phyloP scores from a whole-genome alignment of 2,797 vertebrate species.

The Melanotaenia parkinsoni region DNA sequence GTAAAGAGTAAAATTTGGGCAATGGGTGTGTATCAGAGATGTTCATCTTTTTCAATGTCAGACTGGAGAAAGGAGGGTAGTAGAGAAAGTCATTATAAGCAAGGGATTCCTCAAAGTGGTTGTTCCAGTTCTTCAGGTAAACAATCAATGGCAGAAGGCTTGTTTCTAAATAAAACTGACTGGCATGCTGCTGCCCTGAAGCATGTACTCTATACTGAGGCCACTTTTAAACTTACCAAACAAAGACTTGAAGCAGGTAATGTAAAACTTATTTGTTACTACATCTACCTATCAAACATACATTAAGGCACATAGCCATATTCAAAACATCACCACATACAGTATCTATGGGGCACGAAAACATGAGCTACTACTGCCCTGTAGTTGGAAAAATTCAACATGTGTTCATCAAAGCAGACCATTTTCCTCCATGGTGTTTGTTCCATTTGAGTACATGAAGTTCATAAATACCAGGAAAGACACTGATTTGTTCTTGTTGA shows the following conservation, averaged over 20 bases:
- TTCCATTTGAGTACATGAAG: conserved; percentile 21
- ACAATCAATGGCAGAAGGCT: conserved; percentile 57
- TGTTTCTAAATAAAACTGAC: conserved; percentile 40
- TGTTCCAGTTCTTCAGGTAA: conserved; percentile 47
- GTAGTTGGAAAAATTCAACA: conserved; percentile 46
- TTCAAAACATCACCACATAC: conserved; percentile 76
- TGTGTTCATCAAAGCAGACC: conserved; percentile 63
- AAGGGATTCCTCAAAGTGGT: conserved; percentile 33
- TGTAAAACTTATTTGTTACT: conserved; percentile 50
- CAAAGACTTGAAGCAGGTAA: conserved; percentile 36
- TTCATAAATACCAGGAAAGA: conserved; percentile 37
- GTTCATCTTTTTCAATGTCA: conserved; percentile 32
- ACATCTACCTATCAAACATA: conserved; percentile 73
- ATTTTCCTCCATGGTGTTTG: conserved; percentile 21
- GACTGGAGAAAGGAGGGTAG: conserved; percentile 33
- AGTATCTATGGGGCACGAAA: conserved; percentile 62
- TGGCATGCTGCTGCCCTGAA: conserved; percentile 40
- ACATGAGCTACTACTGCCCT: conserved; percentile 50
- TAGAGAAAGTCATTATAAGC: conserved; percentile 39
- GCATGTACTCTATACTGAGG: conserved; percentile 38
- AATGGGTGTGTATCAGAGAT: conserved; percentile 28
- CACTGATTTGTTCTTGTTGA: conserved; percentile 40
- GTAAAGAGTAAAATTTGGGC: conserved; percentile 29
- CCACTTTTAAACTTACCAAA: conserved; percentile 55
- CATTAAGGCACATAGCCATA: conserved; percentile 86